Base-by-base conservation (phyloP, 2,113 vertebrate genomes). In the Ceyx margarethae region DNA sequence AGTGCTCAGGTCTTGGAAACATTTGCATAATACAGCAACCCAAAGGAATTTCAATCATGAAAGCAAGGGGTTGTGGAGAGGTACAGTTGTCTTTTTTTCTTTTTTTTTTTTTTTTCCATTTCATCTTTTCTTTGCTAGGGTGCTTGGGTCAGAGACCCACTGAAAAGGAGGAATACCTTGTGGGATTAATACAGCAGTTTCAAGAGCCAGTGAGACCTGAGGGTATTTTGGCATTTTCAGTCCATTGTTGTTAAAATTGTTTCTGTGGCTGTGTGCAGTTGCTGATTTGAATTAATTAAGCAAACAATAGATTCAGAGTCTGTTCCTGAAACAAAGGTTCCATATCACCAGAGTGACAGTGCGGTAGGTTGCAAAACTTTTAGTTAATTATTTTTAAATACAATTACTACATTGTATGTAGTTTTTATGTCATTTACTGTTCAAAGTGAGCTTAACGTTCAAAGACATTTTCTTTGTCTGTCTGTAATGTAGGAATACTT, bases 211-310 rank as follows among this genome's bases (percentile, higher is more conserved):
- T 57, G 57, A 48, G 33, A 61, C 29, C 18, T 81, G n/a, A 23
- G 40, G 48, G 20, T 80, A 11, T 91, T 90, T 65, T 43, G 42
- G 48, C 57, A 51, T 72, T 91, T 91, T 84, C 57, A 40, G 28
- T 46, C 71, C 18, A 15, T 58, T 65, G n/a, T 69, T 84, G 22
- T 72, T 81, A 61, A 75, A 79, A 73, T 81, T 83, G 53, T 51
- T 65, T 77, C 43, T 54, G 56, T 72, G 66, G 20, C 43, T 91
- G 57, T 86, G n/a, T 85, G 80, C 56, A 35, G 57, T 67, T 87
- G 62, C 73, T 82, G 81, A 93, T 85, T 87, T 91, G 91, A 82
- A 73, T 93, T 82, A 33, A 58, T 92, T 89, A 74, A 81, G 51
- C 23, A 69, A 82, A 86, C 62, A 54, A 46, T 71, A 65, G 57